Evolutionary conservation across 2,113 vertebrate genomes (phyloP).

Genomic region (Catagonus wagneri): DNA sequence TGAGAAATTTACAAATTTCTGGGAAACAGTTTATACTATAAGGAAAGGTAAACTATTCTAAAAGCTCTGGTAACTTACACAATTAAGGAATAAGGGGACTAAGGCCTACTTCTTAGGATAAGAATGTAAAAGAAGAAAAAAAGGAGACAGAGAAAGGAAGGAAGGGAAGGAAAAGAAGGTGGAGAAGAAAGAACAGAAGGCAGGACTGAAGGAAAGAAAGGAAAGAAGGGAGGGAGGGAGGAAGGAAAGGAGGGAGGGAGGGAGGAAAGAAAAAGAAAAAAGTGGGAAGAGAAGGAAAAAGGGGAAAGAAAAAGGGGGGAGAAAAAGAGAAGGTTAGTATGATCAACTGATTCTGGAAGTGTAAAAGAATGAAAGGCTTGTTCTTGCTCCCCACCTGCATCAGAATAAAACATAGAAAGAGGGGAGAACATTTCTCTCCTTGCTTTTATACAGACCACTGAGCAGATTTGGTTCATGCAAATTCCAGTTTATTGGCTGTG

Average conservation of each 20-base stretch:
- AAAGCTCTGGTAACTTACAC: not conserved
- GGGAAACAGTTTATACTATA: not conserved
- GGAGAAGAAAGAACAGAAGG: too few species aligned
- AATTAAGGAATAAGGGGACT: not conserved
- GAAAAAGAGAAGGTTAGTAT: not conserved
- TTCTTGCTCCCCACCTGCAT: not conserved
- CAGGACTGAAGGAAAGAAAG: not conserved
- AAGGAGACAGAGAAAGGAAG: too few species aligned
- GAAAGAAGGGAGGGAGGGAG: too few species aligned
- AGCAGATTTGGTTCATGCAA: not conserved
- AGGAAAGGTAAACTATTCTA: not conserved
- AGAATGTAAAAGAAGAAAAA: not conserved
- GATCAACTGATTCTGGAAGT: not conserved
- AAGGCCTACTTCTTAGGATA: not conserved
- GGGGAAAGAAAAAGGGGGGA: not conserved
- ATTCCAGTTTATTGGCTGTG: not conserved
- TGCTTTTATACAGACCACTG: not conserved
- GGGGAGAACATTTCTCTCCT: not conserved
- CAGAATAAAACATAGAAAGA: not conserved
- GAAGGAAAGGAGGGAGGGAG: too few species aligned
- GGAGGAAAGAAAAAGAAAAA: too few species aligned
- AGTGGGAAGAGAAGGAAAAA: not conserved
- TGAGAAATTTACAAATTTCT: constrained; percentile 8
- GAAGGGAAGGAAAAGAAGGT: too few species aligned
- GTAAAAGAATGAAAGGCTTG: not conserved